Evolutionary conservation across 2,888 invertebrate species (phyloP), one percentile per base, ranked within the genome.

Genomic region (Parnassius orleans): DNA sequence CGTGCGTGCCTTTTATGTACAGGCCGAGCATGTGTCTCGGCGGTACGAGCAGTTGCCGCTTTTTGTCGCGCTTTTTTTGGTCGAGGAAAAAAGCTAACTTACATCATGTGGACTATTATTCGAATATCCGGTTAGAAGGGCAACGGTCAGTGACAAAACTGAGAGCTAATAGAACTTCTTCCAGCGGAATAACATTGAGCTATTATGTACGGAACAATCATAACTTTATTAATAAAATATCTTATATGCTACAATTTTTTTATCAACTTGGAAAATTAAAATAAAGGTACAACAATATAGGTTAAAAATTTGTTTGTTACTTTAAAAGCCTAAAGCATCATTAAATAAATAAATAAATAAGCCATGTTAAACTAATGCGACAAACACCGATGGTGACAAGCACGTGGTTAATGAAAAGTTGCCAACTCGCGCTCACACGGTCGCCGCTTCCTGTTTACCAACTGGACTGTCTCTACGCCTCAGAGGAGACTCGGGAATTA

Each of bases 371-470:
- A 33, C 33, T 56, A 19, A 43, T 43, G 53, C 59, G 59, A 15
- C 44, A 19, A 9, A 53, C 53, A 44, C 53, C 62, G 57, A 57
- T 51, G 52, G 56, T 65, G 66, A 62, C 65, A 60, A 78, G 75
- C 83, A 83, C 84, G 84, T 84, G 85, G 79, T 77, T 69, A 75
- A 84, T 87, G 86, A 87, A 83, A 80, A 79, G 80, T 78, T 88
- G 89, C 89, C 90, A 90, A 84, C 77, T 77, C 77, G 63, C 68
- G 61, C 68, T 75, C 77, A 75, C 76, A 77, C 72, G 78, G 77
- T 72, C 73, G 72, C 72, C 74, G 73, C 77, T 90, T 90, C 90
- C 90, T 90, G 90, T 90, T 89, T 88, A 86, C 85, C 72, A 73
- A 73, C 72, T 77, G 75, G 77, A 77, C 80, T 79, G 76, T 73